These are phyloP conservation scores for Lucilia cuprina DNA, from an alignment of 1,140 invertebrate genomes.

Conservation along the genomic window DNA sequence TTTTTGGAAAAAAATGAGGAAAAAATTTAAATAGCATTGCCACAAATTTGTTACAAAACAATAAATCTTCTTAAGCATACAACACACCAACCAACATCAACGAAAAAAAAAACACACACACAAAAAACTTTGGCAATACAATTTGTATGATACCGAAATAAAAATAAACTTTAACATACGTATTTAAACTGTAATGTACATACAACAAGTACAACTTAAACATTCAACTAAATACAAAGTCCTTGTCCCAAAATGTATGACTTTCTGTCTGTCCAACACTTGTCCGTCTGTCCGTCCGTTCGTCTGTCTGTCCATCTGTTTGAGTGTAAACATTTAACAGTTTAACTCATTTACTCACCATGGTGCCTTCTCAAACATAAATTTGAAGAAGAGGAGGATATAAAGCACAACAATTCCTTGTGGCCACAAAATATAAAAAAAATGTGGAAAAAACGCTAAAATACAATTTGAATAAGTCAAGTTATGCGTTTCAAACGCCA, in stretches of 20 bases:
- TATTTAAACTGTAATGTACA: background rate
- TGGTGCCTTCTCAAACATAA: conserved; percentile 17
- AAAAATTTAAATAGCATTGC: conserved; percentile 23
- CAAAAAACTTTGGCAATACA: background rate
- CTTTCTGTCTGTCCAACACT: too few relatives aligned
- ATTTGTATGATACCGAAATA: background rate
- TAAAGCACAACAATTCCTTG: background rate
- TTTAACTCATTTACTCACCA: conserved; percentile 28
- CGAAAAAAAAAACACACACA: background rate
- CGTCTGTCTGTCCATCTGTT: background rate
- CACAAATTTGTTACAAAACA: conserved; percentile 28
- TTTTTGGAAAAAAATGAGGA: background rate
- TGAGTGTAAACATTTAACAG: conserved; percentile 23
- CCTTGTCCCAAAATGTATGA: background rate
- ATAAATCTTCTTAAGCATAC: conserved; percentile 18
- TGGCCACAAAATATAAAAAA: background rate
- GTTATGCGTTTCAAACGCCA: conserved; percentile 16
- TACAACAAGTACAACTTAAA: background rate
- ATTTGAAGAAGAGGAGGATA: background rate
- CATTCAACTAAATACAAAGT: background rate
- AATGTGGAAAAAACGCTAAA: background rate
- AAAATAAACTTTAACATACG: background rate
- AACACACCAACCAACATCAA: background rate
- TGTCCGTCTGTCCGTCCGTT: too few relatives aligned
- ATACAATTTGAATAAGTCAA: conserved; percentile 8